Evolutionary conservation across 2,113 vertebrate species (phyloP).

Genomic region (Illadopsis cleaveri): DNA sequence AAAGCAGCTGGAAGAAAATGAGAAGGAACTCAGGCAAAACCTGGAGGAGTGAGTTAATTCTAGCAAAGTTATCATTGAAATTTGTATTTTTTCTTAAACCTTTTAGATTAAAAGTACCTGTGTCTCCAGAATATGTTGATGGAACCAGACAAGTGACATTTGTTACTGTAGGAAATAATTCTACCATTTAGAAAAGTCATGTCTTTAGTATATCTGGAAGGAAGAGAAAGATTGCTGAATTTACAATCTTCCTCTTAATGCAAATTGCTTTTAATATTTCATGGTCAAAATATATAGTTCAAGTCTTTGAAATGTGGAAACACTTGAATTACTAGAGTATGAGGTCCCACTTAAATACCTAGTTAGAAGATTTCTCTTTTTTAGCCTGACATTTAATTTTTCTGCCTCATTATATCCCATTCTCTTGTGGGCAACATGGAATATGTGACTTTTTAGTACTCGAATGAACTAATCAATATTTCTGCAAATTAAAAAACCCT

Average conservation of each 20-base stretch:
- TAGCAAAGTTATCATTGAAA: background rate
- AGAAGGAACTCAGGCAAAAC: constrained; percentile 84
- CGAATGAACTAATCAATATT: background rate
- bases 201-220: background rate
- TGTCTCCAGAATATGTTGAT: background rate
- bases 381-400: background rate
- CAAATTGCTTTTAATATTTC: background rate
- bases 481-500: background rate
- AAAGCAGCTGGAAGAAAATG: constrained; percentile 81
- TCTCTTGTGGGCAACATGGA: background rate
- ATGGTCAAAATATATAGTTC: background rate
- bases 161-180: background rate
- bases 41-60: constrained; percentile 90
- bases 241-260: background rate
- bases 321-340: background rate
- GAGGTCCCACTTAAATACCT: background rate
- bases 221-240: background rate
- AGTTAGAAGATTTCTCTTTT: background rate
- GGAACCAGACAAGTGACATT: background rate
- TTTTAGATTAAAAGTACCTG: background rate
- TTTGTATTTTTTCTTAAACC: background rate
- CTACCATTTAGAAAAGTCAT: background rate
- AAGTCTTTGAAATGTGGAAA: background rate
- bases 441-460: background rate
- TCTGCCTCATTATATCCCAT: background rate